Conservation (phyloP, 2,888 invertebrate species). For the Apomyelois bistriatella region DNA sequence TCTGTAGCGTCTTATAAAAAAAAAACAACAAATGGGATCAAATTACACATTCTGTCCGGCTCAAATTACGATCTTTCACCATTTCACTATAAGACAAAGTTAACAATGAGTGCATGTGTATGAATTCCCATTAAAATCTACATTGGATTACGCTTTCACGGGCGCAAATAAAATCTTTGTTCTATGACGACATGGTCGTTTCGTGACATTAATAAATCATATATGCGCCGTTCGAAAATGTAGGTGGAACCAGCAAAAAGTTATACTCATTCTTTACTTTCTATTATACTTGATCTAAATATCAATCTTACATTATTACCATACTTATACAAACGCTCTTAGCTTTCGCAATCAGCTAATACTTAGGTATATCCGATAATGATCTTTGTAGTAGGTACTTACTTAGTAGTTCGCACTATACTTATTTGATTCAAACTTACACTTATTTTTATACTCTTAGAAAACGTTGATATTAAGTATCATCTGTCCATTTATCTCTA, state of each 20-base stretch:
- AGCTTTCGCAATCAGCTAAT: neutral
- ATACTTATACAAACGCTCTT: neutral
- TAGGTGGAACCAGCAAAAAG: slow-evolving; percentile 14
- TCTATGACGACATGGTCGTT: slow-evolving; percentile 18
- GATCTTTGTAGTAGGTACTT: too few species aligned
- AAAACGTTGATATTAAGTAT: too few species aligned
- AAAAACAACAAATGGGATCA: slow-evolving; percentile 54
- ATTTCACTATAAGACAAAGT: slow-evolving; percentile 8
- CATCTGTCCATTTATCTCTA: too few species aligned
- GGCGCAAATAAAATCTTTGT: slow-evolving; percentile 7
- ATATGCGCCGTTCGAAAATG: slow-evolving; percentile 20
- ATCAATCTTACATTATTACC: neutral
- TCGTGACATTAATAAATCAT: slow-evolving; percentile 40
- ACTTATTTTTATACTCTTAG: too few species aligned
- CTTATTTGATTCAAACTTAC: too few species aligned
- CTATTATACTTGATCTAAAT: neutral
- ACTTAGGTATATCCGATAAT: too few species aligned
- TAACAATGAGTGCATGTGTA: neutral
- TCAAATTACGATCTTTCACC: slow-evolving; percentile 50
- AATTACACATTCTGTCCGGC: slow-evolving; percentile 55
- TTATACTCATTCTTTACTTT: neutral
- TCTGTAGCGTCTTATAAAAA: slow-evolving; percentile 27
- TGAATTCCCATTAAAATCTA: neutral
- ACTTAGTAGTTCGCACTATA: too few species aligned
- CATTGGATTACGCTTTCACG: neutral